A percentile compares a stretch with the other conserved stretches of the same genome.
phyloP scores from a whole-genome alignment of 1,140 invertebrate species.

The Pectinophora gossypiella region DNA sequence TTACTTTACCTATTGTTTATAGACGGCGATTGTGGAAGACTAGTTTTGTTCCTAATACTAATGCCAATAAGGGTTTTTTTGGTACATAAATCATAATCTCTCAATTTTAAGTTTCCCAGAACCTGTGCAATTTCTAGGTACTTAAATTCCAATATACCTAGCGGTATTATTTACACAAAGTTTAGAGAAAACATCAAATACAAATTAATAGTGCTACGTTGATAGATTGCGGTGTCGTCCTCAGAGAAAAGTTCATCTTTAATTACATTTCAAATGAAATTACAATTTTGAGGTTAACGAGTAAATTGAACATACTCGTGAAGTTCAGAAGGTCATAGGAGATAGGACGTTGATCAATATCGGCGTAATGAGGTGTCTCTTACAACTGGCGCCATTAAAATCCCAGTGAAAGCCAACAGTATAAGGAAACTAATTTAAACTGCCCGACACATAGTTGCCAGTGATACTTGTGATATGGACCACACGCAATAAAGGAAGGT shows the following conservation, averaged over 20 bases:
- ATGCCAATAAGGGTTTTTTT: too few relatives aligned
- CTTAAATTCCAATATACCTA: too few relatives aligned
- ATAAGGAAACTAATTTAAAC: conserved; percentile 53
- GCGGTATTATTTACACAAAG: too few relatives aligned
- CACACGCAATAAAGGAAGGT: conserved; percentile 26
- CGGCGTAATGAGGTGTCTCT: conserved; percentile 43
- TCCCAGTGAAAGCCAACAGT: conserved; percentile 36
- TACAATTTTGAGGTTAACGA: not conserved
- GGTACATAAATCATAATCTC: too few relatives aligned
- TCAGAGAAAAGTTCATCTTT: not conserved
- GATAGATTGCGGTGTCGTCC: not conserved
- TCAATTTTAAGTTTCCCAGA: too few relatives aligned
- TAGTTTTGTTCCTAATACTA: too few relatives aligned
- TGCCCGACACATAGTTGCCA: conserved; percentile 24
- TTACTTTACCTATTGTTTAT: too few relatives aligned
- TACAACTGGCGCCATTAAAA: conserved; percentile 44
- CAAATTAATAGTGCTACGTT: not conserved
- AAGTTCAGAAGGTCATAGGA: conserved; percentile 32
- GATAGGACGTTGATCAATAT: conserved; percentile 43
- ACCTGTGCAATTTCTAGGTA: too few relatives aligned
- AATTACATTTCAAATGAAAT: not conserved
- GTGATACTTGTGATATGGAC: conserved; percentile 24
- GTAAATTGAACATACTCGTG: conserved; percentile 19
- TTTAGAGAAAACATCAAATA: too few relatives aligned
- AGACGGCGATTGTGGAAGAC: too few relatives aligned